Percentiles rank a stretch among this genome's conserved stretches.
Evolutionary conservation across 2,888 invertebrate species (phyloP).

Genomic region (Taenaris catops): DNA sequence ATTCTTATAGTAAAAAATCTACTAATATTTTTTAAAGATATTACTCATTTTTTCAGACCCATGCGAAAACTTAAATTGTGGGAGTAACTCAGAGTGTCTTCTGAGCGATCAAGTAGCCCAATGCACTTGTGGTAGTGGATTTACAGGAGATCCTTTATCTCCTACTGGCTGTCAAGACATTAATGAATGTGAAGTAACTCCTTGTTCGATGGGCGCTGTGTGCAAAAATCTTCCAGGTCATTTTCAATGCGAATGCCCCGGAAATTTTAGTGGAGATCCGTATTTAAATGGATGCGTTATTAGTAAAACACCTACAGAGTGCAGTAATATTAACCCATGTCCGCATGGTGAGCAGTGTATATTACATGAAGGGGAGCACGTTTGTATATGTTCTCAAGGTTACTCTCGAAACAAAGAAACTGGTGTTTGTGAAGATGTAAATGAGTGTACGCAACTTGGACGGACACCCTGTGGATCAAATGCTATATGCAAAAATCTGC

Average conservation of each 20-base stretch:
- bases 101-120: conserved; percentile 90
- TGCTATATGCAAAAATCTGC: conserved; percentile 94
- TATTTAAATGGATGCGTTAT: conserved; percentile 88
- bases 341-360: conserved; percentile 93
- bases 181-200: conserved; percentile 90
- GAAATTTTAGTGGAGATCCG: conserved; percentile 89
- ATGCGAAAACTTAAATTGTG: conserved; percentile 91
- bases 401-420: conserved; percentile 87
- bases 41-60: conserved; percentile 90
- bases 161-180: conserved; percentile 90
- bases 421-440: conserved; percentile 90
- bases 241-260: conserved; percentile 93
- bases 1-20: no score
- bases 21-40: no score
- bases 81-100: conserved; percentile 94
- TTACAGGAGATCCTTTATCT: conserved; percentile 83
- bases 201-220: conserved; percentile 91
- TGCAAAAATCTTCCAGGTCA: conserved; percentile 94
- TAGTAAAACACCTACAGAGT: conserved; percentile 82
- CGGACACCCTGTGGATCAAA: conserved; percentile 92
- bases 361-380: conserved; percentile 87
- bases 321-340: conserved; percentile 88
- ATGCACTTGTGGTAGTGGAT: conserved; percentile 91
- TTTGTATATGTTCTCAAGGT: conserved; percentile 94
- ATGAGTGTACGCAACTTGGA: conserved; percentile 90